Evolutionary conservation across 2,888 invertebrate genomes (phyloP).

Genomic region (Drosophila kuntzei): DNA sequence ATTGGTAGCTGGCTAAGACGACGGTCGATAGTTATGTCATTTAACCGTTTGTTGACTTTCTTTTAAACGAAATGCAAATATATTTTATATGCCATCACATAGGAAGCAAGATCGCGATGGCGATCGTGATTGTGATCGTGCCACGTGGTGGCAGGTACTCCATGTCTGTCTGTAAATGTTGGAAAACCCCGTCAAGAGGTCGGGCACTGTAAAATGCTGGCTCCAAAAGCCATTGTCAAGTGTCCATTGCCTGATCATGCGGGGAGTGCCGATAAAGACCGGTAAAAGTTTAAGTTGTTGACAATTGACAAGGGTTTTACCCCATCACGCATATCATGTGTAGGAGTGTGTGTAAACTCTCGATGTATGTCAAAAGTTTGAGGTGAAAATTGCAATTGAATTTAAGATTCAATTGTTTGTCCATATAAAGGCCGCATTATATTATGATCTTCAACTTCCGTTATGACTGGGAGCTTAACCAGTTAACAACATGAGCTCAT

Average conservation of each 20-base stretch:
- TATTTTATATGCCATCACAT: slow-evolving; percentile 35
- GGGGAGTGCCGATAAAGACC: slow-evolving; percentile 47
- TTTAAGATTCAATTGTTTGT: slow-evolving; percentile 20
- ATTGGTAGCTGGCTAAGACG: slow-evolving; percentile 16
- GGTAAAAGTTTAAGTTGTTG: slow-evolving; percentile 59
- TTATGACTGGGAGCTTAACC: slow-evolving; percentile 37
- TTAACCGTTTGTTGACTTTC: slow-evolving; percentile 70
- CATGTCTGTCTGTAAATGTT: slow-evolving; percentile 14
- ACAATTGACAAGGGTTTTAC: slow-evolving; percentile 53
- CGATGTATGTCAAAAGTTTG: slow-evolving; percentile 39
- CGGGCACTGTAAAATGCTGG: slow-evolving; percentile 43
- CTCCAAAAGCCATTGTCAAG: slow-evolving; percentile 44
- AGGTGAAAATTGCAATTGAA: slow-evolving; percentile 40
- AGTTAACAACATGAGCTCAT: slow-evolving; percentile 48
- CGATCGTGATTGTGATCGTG: slow-evolving; percentile 51
- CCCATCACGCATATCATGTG: slow-evolving; percentile 26
- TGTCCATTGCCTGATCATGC: slow-evolving; percentile 39
- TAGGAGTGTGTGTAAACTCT: neutral
- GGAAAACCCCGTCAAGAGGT: slow-evolving; percentile 56
- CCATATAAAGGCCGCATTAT: slow-evolving; percentile 19
- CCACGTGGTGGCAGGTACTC: slow-evolving; percentile 51
- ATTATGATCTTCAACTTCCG: slow-evolving; percentile 51
- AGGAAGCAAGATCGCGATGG: slow-evolving; percentile 17
- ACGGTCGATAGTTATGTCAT: slow-evolving; percentile 65
- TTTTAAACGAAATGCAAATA: slow-evolving; percentile 71